Conservation (phyloP, 2,113 vertebrate species). For the Thunnus maccoyii region DNA sequence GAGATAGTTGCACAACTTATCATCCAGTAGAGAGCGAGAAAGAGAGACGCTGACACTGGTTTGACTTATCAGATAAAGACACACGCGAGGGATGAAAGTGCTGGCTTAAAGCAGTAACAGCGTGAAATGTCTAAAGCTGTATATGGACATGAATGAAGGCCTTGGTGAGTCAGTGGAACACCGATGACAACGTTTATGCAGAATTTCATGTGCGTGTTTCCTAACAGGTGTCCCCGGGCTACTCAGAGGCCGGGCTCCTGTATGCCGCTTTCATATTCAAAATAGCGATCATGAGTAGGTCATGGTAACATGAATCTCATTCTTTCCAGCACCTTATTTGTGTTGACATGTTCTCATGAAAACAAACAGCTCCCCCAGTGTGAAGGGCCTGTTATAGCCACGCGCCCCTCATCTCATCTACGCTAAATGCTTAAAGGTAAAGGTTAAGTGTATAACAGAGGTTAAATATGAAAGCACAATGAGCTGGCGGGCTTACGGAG, state of each 20-base stretch:
- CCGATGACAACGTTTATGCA: conserved; percentile 74
- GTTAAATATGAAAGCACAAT: conserved; percentile 79
- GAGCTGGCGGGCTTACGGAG: conserved; percentile 67
- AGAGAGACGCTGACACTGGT: not conserved
- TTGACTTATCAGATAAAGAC: conserved; percentile 6
- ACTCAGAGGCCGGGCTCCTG: conserved; percentile 70
- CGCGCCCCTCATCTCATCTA: conserved; percentile 28
- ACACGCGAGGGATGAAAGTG: not conserved
- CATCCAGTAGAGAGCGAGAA: not conserved
- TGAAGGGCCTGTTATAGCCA: conserved; percentile 61
- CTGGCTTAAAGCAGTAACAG: not conserved
- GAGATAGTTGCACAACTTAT: not conserved
- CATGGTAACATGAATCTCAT: conserved; percentile 76
- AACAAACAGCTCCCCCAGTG: conserved; percentile 68
- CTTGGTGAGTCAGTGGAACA: conserved; percentile 72
- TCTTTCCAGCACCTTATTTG: conserved; percentile 77
- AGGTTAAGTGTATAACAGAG: conserved; percentile 80
- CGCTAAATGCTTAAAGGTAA: conserved; percentile 76
- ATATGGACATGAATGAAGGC: conserved; percentile 19
- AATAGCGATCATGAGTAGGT: conserved; percentile 77
- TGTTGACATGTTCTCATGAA: conserved; percentile 73
- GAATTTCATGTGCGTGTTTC: conserved; percentile 79
- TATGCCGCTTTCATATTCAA: conserved; percentile 73
- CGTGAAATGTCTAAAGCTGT: conserved; percentile 17
- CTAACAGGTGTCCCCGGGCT: conserved; percentile 81